phyloP scores from a whole-genome alignment of 2,888 invertebrate species.

The Macrophya alboannulata region DNA sequence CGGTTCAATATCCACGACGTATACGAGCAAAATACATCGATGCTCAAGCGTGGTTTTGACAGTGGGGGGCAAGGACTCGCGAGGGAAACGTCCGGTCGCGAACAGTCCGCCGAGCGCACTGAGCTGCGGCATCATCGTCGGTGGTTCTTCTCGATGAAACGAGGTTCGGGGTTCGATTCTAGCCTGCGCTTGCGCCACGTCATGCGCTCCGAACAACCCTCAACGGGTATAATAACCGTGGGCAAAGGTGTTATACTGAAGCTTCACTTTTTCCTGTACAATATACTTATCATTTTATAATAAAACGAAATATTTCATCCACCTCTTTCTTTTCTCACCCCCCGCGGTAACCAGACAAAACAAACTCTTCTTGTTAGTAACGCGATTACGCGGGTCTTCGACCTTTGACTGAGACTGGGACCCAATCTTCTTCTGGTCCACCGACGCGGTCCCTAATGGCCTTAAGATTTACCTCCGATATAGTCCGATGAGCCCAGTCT shows the following conservation, averaged over 20 bases:
- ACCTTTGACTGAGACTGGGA: slow-evolving; percentile 46
- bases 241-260: not conserved
- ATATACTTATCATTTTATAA: not conserved
- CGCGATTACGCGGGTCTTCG: slow-evolving; percentile 31
- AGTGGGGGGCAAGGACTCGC: slow-evolving; percentile 58
- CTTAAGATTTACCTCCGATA: slow-evolving; percentile 40
- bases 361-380: slow-evolving; percentile 25
- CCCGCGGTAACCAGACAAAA: not conserved
- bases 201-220: slow-evolving; percentile 65
- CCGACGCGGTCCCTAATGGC: slow-evolving; percentile 39
- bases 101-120: slow-evolving; percentile 79
- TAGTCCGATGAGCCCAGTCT: slow-evolving; percentile 25
- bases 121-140: slow-evolving; percentile 74
- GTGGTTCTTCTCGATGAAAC: slow-evolving; percentile 71
- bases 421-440: slow-evolving; percentile 40
- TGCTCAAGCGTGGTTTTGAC: slow-evolving; percentile 52
- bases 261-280: slow-evolving; percentile 9
- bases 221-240: slow-evolving; percentile 2
- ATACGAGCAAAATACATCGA: slow-evolving; percentile 19
- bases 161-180: slow-evolving; percentile 65
- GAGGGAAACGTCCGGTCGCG: slow-evolving; percentile 77
- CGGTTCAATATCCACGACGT: slow-evolving; percentile 33
- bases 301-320: not conserved
- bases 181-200: slow-evolving; percentile 79
- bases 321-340: not conserved